Base-by-base conservation (phyloP, 2,888 invertebrate genomes). In the Candidula unifasciata region DNA sequence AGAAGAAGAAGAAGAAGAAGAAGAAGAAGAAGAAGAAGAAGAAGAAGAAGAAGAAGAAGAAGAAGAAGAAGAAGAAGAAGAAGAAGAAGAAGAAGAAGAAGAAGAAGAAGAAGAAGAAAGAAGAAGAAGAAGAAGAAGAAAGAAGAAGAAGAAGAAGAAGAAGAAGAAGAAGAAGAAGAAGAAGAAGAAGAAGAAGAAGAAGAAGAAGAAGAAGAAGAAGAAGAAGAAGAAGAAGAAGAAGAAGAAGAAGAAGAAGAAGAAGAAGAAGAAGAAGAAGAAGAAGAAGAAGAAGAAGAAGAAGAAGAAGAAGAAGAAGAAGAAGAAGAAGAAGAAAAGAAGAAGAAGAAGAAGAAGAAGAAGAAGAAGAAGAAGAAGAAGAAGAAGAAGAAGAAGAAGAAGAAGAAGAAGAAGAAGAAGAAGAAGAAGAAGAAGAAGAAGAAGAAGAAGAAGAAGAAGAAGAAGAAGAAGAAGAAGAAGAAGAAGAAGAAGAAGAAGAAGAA, bases 301-400 rank as follows among this genome's bases (percentile, higher is more conserved):
- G 33, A 60, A 30, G 79, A 33, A 18, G 60, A 33, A 60, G 79
- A 79, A 30, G 79, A 64, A 60, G 79, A 64, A 60, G 79, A 64
- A 35, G 35, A 35, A 54, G 77, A 54, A n/a, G 57, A 54, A 54
- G 44, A 27, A 30, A 77, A 10, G 77, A 52, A 10, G 27, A 27
- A 27, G 54, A 54, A 33, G 27, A 27, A 54, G 77, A 18, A 54
- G 77, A 77, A 27, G 13, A 27, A 54, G 77, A 54, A 33, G 16
- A 77, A 27, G 16, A 18, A 27, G 27, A 21, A 18, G 44, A 13
- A 33, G 57, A 18, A 13, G 27, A 33, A 54, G 77, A 54, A 27
- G 21, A 57, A 27, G 27, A 54, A 18, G 33, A 35, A 27, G 30
- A 64, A 64, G 64, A 64, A 16, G 33, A 27, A 27, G 79, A 30